Base-by-base conservation (phyloP, 2,888 invertebrate genomes). In the Iphiclides podalirius region DNA sequence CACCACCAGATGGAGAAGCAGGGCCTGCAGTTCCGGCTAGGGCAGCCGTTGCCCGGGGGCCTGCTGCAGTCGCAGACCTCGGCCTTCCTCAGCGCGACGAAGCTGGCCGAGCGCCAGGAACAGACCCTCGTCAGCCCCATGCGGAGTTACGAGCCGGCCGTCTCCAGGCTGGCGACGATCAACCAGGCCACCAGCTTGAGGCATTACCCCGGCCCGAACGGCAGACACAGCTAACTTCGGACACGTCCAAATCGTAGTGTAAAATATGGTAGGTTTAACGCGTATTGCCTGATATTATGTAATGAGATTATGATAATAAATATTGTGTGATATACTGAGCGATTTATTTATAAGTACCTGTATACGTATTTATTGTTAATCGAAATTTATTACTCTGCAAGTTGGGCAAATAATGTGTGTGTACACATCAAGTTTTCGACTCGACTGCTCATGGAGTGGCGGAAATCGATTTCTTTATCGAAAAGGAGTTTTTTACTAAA, bases 1-100 rank as follows among this genome's bases (percentile, higher is more conserved):
- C 98, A 98, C 75, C 98, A 98, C 69, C 97, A 96, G 70, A 90
- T 96, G 89, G 96, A 96, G 67, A 95, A 96, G 56, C 89, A 89
- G 46, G 63, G 71, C 1, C 60, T 85, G n/a, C 85, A 86, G 42
- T 88, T 70, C 52, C 58, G 87, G 47, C 51, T 85, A 26, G 88
- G 87, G 31, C 84, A 84, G 12, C 82, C 83, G 0, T 31, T 84
- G 31, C 75, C 86, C 0, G 84, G 86, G 0, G 86, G 79, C 33
- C 55, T 89, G 0, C 55, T 84, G 1, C 87, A 86, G 47, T 88
- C 87, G 0, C 85, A 86, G 39, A 74, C 81, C 0, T 88, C 88
- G 1, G 88, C 89, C 0, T 89, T 89, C 53, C 55, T 86, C 2
- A 84, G 73, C 54, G 83, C 85, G 0, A 59, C 79, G 0, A 81